Evolutionary conservation across 2,888 invertebrate species (phyloP), one percentile per base, ranked within the genome.

Genomic region (Trachelus stipa): DNA sequence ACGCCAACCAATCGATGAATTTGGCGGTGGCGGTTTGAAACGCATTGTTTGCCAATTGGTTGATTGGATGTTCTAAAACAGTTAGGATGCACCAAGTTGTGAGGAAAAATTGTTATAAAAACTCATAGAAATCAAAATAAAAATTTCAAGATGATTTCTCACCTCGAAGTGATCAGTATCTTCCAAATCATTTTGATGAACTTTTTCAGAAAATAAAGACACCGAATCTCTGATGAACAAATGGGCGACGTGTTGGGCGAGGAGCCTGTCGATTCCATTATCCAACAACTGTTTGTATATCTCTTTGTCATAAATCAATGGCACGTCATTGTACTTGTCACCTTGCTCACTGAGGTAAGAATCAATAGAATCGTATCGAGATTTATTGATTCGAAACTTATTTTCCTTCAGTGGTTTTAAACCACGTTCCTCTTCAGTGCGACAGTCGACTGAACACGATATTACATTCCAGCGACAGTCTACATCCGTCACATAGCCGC

Each of bases 21-120:
- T 96, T 0, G 98, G 97, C 34, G 98, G 98, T 73, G 99, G 99
- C 40, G 99, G 99, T 92, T 99, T 99, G 93, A 99, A 99, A 69
- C 98, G 94, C 98, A 99, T 98, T 56, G 98, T 98, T 92, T 99
- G 99, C 99, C 99, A 99, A 93, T 99, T 99, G 37, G 99, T 99
- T 0, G 99, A 99, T 91, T 99, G 99, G 85, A 99, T 98, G 91
- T 99, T 99, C 97, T 97, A 91, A 4, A 91, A 90, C 37, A 40
- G 15, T 40, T 4, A 40, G 4, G 37, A 15, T 15, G 37, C 37
- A 40, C 37, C 37, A 40, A 40, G 4, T 15, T 40, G 37, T 40
- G 12, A 40, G 15, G 12, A 40, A 40, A 40, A 15, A 12, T 40
- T 40, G 15, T 40, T 12, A 40, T 40, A 1, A 12, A 40, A 15